A percentile compares a stretch with the other conserved stretches of the same genome.
These are phyloP conservation scores for Papilio demoleus DNA, from an alignment of 2,888 invertebrate species.

Conservation along the genomic window DNA sequence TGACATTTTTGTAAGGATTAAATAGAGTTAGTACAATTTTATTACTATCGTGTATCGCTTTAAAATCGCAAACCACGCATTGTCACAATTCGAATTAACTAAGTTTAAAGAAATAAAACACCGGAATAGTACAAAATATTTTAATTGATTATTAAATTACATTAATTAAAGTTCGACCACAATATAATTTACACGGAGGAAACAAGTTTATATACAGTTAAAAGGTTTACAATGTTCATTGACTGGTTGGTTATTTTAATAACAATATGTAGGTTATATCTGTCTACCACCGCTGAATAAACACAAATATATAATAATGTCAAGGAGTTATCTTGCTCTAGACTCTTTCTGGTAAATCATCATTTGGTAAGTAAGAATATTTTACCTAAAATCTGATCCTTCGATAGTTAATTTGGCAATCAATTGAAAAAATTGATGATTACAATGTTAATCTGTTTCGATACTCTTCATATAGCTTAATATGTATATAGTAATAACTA, in stretches of 20 bases:
- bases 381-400: not conserved
- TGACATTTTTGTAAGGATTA: too few species aligned
- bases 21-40: too few species aligned
- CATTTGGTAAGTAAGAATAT: not conserved
- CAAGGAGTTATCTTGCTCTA: not conserved
- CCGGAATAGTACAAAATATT: constrained; percentile 8
- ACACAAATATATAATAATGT: not conserved
- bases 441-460: too few species aligned
- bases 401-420: not conserved
- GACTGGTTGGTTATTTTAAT: not conserved
- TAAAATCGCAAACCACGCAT: too few species aligned
- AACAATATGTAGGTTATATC: not conserved
- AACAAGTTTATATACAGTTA: constrained; percentile 3
- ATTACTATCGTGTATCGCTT: too few species aligned
- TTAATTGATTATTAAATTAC: constrained; percentile 3
- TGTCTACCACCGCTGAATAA: not conserved
- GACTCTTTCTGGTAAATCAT: not conserved
- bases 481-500: not conserved
- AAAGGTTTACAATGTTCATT: not conserved
- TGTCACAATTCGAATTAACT: not conserved
- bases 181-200: not conserved
- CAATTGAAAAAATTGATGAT: too few species aligned
- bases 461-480: not conserved
- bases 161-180: constrained; percentile 4
- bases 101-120: not conserved